phyloP scores from a whole-genome alignment of 2,113 vertebrate genomes.

The Megaceryle maxima region DNA sequence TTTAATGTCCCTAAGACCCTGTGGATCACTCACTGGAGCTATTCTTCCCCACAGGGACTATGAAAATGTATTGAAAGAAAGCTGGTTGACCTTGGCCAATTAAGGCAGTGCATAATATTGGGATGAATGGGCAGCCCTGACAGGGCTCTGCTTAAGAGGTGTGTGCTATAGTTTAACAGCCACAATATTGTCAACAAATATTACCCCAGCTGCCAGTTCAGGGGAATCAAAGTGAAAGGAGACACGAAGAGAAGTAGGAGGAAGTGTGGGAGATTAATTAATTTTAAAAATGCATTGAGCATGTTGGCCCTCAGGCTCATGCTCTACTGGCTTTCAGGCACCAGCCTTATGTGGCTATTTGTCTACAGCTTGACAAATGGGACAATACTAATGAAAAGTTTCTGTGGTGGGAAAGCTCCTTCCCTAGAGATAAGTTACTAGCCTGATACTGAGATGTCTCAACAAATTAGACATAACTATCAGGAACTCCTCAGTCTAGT shows the following conservation, averaged over 20 bases:
- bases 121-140: background rate
- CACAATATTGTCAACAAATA: constrained; percentile 33
- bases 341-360: background rate
- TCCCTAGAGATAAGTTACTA: background rate
- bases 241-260: background rate
- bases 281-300: constrained; percentile 9
- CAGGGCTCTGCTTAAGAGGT: constrained; percentile 9
- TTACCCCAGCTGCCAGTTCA: constrained; percentile 34
- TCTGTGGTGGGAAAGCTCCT: background rate
- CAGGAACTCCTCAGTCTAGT: background rate
- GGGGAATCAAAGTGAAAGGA: background rate
- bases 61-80: constrained; percentile 4
- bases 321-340: background rate
- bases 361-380: constrained; percentile 5
- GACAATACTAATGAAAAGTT: background rate
- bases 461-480: constrained; percentile 8
- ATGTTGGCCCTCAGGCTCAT: background rate
- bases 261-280: constrained; percentile 17
- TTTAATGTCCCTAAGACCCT: background rate
- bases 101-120: background rate
- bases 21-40: background rate
- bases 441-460: background rate
- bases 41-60: background rate
- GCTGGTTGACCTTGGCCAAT: constrained; percentile 67
- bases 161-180: background rate